Conservation (phyloP, 2,113 vertebrate species). For the Rhipidura dahli region DNA sequence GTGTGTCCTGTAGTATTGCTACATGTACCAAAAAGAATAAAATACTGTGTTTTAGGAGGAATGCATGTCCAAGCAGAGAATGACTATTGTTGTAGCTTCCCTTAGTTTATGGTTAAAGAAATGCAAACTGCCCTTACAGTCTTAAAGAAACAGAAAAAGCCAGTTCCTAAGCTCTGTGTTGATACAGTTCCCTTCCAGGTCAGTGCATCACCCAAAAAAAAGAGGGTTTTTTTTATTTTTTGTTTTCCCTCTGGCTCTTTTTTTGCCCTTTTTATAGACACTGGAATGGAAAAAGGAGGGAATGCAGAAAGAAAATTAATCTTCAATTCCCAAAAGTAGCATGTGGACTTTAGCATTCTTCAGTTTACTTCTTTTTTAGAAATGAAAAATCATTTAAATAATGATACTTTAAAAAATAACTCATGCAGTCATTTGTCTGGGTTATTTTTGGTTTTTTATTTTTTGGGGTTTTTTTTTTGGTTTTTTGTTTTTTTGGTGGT, state of each 20-base stretch:
- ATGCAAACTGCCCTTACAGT: not conserved
- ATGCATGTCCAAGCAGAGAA: not conserved
- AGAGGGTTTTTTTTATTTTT: not conserved
- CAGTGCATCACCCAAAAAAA: not conserved
- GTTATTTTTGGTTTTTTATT: not conserved
- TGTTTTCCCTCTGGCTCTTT: not conserved
- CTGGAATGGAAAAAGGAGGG: not conserved
- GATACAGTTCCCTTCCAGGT: not conserved
- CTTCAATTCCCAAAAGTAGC: not conserved
- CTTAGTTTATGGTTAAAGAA: not conserved
- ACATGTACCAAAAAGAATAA: not conserved
- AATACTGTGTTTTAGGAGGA: not conserved
- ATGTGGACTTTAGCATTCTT: not conserved
- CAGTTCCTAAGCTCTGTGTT: not conserved
- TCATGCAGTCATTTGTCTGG: not conserved
- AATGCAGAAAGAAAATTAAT: not conserved
- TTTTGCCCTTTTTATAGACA: not conserved
- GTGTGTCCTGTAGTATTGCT: not conserved
- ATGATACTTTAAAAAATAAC: not conserved
- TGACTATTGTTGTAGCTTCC: not conserved
- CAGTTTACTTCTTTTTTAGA: not conserved
- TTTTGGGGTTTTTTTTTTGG: not conserved
- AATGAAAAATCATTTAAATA: not conserved
- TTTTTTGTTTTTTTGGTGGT: not conserved
- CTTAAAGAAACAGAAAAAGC: not conserved